A percentile compares a stretch with the other conserved stretches of the same genome.
phyloP scores from a whole-genome alignment of 2,888 invertebrate species.

The Oxystoma pomonae region DNA sequence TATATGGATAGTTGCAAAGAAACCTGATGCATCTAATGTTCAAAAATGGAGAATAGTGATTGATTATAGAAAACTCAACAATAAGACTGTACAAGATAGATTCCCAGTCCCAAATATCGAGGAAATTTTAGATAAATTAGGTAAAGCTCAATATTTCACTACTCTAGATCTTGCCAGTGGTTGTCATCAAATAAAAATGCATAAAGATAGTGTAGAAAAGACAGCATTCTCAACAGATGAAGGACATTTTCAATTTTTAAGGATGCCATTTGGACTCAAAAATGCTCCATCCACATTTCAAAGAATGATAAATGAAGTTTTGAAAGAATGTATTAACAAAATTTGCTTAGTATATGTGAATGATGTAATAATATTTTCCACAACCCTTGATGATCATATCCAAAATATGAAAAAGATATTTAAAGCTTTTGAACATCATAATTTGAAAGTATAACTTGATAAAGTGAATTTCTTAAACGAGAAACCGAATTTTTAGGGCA shows the following conservation, averaged over 20 bases:
- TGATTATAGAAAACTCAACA: conserved; percentile 24
- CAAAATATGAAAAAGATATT: conserved; percentile 23
- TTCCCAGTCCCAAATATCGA: conserved; percentile 26
- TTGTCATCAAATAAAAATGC: conserved; percentile 27
- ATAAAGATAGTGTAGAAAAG: conserved; percentile 14
- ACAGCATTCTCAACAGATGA: conserved; percentile 23
- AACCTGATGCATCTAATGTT: conserved; percentile 21
- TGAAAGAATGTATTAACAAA: conserved; percentile 24
- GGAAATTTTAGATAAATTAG: too few species aligned
- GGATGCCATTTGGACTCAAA: conserved; percentile 33
- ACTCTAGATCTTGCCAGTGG: conserved; percentile 23
- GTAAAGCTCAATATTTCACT: conserved; percentile 21
- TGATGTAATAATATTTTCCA: conserved; percentile 25
- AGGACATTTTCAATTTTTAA: conserved; percentile 28
- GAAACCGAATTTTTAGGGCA: conserved; percentile 24
- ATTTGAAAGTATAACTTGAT: conserved; percentile 27
- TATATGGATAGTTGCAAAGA: conserved; percentile 28
- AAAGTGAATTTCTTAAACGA: conserved; percentile 23
- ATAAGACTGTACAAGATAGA: conserved; percentile 21
- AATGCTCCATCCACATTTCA: conserved; percentile 34
- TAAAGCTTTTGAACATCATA: conserved; percentile 19
- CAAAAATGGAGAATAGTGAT: conserved; percentile 26
- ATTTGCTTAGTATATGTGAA: conserved; percentile 27
- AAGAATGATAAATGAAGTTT: conserved; percentile 28
- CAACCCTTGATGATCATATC: conserved; percentile 24